Evolutionary conservation across 2,888 invertebrate genomes (phyloP), one percentile per base, ranked within the genome.

Genomic region (Andrena marginata): DNA sequence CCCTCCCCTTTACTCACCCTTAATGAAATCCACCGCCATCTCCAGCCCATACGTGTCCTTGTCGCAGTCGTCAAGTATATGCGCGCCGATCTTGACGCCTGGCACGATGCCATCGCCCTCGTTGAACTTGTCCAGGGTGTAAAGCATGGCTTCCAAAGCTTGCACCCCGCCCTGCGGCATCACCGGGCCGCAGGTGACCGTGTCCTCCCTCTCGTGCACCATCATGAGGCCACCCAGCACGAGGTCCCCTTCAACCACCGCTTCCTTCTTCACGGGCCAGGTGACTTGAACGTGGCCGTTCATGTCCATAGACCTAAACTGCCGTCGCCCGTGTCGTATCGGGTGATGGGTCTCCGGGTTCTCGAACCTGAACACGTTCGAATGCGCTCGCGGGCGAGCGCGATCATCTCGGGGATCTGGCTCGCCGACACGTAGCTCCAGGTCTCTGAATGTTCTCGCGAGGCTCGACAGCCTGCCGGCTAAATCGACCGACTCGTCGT

Each of bases 11-110:
- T 16, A 87, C 95, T 94, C 94, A 98, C 98, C 98, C 96, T 98
- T 97, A 87, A 98, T 98, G 93, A 98, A 98, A 94, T 98, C 98
- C 67, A 98, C 97, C 1, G 98, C 97, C 96, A 98, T 98, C 94
- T 98, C 98, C 67, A 98, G 95, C 0, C 98, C 98, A 91, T 98
- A 98, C 10, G 98, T 98, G 93, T 98, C 98, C 94, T 97, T 97
- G 94, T 98, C 98, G 94, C 98, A 98, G 94, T 98, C 98, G 93
- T 98, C 98, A 65, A 98, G 96, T 80, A 98, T 97, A 91, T 97
- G 97, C 0, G 97, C 98, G 29, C 98, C 98, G 64, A 98, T 95
- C 33, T 95, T 95, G 71, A 98, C 96, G 62, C 96, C 97, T 0
- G 96, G 96, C 31, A 97, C 96, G 85, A 96, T 94, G 42, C 94